A percentile compares a stretch with the other conserved stretches of the same genome.
phyloP scores from a whole-genome alignment of 2,888 invertebrate genomes.

The Rotaria sp. region DNA sequence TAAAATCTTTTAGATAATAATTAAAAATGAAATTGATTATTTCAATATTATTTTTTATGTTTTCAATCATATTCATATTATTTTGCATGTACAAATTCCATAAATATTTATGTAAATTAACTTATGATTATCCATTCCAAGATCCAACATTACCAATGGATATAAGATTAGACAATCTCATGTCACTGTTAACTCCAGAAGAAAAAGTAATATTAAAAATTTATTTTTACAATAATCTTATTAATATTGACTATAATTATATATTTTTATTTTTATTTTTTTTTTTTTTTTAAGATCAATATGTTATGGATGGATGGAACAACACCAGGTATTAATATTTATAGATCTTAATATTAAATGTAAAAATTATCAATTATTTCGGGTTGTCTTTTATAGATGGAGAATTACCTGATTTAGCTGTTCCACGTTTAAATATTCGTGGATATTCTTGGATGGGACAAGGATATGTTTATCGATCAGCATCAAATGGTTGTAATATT shows the following conservation, averaged over 20 bases:
- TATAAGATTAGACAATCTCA: background rate
- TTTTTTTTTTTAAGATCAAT: background rate
- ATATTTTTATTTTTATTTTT: background rate
- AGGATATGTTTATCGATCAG: constrained; percentile 30
- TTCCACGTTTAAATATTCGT: constrained; percentile 26
- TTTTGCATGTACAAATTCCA: background rate
- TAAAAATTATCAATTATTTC: background rate
- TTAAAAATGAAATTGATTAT: background rate
- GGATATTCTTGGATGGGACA: constrained; percentile 26
- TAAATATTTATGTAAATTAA: background rate
- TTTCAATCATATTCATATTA: background rate
- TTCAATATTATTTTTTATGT: background rate
- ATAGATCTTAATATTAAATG: no score
- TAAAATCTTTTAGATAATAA: background rate
- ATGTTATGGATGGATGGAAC: background rate
- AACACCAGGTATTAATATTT: background rate
- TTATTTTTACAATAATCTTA: no score
- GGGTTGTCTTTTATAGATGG: background rate
- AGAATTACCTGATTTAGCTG: background rate
- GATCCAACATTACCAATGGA: background rate
- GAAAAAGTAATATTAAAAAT: background rate
- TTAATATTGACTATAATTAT: background rate
- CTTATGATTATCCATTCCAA: background rate
- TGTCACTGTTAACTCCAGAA: background rate
- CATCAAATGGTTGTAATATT: constrained; percentile 28